Conservation (phyloP, 2,888 invertebrate genomes). For the Fragum sueziense region DNA sequence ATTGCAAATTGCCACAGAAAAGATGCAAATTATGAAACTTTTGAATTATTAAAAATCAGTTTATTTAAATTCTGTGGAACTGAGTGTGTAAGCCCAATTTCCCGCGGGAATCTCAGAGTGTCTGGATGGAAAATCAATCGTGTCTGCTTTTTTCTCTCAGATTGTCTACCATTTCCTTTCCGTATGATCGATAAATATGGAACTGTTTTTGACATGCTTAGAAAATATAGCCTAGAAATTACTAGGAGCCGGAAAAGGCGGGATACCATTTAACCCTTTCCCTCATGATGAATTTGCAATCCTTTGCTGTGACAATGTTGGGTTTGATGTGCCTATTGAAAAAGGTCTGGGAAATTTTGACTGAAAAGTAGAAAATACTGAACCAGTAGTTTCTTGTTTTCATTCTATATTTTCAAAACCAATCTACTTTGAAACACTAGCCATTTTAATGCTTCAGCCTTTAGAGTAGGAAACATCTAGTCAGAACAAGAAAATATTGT, state of each 20-base stretch:
- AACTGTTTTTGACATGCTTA: slow-evolving; percentile 17
- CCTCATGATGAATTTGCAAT: too few species aligned
- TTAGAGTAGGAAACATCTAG: too few species aligned
- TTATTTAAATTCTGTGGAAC: slow-evolving; percentile 20
- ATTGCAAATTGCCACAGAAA: too few species aligned
- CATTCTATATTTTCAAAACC: not conserved
- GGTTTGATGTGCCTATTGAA: not conserved
- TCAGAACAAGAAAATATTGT: too few species aligned
- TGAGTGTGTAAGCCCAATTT: slow-evolving; percentile 1
- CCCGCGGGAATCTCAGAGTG: not conserved
- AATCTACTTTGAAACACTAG: too few species aligned
- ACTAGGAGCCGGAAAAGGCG: too few species aligned
- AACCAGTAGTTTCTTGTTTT: not conserved
- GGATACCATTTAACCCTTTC: too few species aligned
- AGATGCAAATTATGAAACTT: too few species aligned
- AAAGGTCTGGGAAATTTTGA: not conserved
- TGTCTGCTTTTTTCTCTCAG: slow-evolving; percentile 14
- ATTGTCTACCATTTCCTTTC: slow-evolving; percentile 17
- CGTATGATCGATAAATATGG: slow-evolving; percentile 3
- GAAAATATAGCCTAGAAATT: not conserved
- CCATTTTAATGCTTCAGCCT: too few species aligned
- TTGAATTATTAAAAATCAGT: slow-evolving; percentile 21
- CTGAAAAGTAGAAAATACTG: not conserved
- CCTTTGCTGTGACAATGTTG: not conserved
- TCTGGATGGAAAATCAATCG: slow-evolving; percentile 16